Evolutionary conservation across 2,113 vertebrate genomes (phyloP), one percentile per base, ranked within the genome.

Genomic region (Rhinoderma darwinii): DNA sequence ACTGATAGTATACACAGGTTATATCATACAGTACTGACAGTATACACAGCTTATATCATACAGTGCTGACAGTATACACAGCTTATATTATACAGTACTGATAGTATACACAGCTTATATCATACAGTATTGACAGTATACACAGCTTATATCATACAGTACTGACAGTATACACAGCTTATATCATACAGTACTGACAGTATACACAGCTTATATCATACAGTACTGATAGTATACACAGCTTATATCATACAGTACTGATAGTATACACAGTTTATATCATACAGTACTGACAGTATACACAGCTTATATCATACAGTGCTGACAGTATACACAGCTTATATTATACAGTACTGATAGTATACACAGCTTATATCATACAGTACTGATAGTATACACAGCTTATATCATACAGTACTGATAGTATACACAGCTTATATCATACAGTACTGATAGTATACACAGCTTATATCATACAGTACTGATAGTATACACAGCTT

Each of bases 281-380:
- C n/a, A n/a, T n/a, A n/a, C n/a, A n/a, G n/a, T n/a, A n/a, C n/a
- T n/a, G n/a, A 41, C 22, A 76, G 41, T n/a, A 47, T 76, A 44
- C 22, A 22, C n/a, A 50, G 74, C 11, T 30, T 72, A 15, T 72
- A 32, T 72, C 30, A 72, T 20, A 72, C 68, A 72, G 32, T 4
- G 10, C 66, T 50, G 12, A 50, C 12, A 50, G 6, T 3, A n/a
- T 20, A 76, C 22, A 50, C 1, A 20, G 15, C 17, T 78, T 27
- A 35, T 78, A 78, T 54, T 32, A 78, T 78, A 32, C 76, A 78
- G 30, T 12, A 35, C 50, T 78, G 41, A 18, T 75, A 75, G 43
- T 37, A 75, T n/a, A n/a, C n/a, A n/a, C n/a, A n/a, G n/a, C n/a
- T n/a, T n/a, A n/a, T n/a, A n/a, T n/a, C n/a, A n/a, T n/a, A n/a